Evolutionary conservation across 2,113 vertebrate species (phyloP).

Genomic region (Microtus pennsylvanicus): DNA sequence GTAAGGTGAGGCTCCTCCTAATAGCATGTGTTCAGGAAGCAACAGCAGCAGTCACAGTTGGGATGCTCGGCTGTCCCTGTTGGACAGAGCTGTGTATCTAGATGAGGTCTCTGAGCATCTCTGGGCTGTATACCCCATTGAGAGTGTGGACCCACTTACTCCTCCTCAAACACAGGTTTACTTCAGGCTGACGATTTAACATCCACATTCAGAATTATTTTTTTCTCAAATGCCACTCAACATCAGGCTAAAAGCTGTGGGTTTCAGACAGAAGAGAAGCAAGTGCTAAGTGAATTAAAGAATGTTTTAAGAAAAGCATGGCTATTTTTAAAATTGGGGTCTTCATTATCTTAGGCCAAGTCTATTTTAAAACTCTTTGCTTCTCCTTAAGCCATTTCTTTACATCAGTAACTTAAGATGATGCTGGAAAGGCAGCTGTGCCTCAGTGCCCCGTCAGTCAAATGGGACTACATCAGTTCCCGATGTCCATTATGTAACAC

Average conservation of each 20-base stretch:
- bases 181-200: constrained; percentile 56
- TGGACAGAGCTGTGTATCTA: neutral
- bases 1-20: constrained; percentile 80
- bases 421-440: neutral
- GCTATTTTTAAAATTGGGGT: constrained; percentile 45
- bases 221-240: constrained; percentile 38
- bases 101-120: neutral
- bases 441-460: neutral
- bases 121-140: neutral
- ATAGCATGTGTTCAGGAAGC: constrained; percentile 65
- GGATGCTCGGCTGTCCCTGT: neutral
- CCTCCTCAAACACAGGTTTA: constrained; percentile 22
- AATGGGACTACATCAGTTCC: neutral
- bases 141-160: neutral
- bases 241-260: constrained; percentile 48
- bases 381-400: constrained; percentile 43
- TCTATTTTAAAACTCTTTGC: constrained; percentile 29
- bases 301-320: constrained; percentile 50
- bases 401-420: neutral
- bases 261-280: constrained; percentile 55
- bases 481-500: neutral
- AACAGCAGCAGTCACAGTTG: constrained; percentile 18
- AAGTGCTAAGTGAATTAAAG: constrained; percentile 51
- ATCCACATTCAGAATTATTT: constrained; percentile 37
- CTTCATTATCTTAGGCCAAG: constrained; percentile 52